These are phyloP conservation scores for Patiria pectinifera DNA, from an alignment of 53 echinoderm and acorn worm species.

Conservation along the genomic window DNA sequence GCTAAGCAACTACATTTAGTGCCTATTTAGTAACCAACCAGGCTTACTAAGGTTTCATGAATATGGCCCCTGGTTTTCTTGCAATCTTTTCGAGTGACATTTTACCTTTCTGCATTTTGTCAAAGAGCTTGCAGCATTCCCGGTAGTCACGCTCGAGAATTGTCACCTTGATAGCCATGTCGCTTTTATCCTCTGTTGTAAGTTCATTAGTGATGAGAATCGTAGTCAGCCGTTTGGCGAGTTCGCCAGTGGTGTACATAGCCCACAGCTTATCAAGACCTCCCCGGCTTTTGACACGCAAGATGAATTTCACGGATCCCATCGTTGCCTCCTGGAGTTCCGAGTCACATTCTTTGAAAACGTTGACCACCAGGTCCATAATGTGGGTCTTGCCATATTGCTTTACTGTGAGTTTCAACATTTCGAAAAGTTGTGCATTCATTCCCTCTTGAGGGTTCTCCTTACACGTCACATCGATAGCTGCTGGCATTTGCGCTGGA, in stretches of 20 bases:
- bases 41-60: too few species aligned
- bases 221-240: constrained; percentile 18
- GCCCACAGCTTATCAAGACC: constrained; percentile 42
- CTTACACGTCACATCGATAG: background rate
- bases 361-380: background rate
- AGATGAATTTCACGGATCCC: background rate
- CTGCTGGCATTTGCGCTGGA: background rate
- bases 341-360: background rate
- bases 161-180: constrained; percentile 20
- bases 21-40: too few species aligned
- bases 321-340: background rate
- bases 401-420: background rate
- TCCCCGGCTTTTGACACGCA: constrained; percentile 5
- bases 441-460: background rate
- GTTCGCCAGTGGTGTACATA: constrained; percentile 16
- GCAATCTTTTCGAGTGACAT: background rate
- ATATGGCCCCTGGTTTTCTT: too few species aligned
- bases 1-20: too few species aligned
- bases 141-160: constrained; percentile 17
- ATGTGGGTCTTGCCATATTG: background rate
- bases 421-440: background rate
- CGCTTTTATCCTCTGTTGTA: constrained; percentile 11
- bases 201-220: constrained; percentile 39
- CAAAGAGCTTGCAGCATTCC: background rate
- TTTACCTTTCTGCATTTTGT: constrained; percentile 1